phyloP scores from a whole-genome alignment of 2,888 invertebrate genomes.

The Dasysyrphus albostriatus region DNA sequence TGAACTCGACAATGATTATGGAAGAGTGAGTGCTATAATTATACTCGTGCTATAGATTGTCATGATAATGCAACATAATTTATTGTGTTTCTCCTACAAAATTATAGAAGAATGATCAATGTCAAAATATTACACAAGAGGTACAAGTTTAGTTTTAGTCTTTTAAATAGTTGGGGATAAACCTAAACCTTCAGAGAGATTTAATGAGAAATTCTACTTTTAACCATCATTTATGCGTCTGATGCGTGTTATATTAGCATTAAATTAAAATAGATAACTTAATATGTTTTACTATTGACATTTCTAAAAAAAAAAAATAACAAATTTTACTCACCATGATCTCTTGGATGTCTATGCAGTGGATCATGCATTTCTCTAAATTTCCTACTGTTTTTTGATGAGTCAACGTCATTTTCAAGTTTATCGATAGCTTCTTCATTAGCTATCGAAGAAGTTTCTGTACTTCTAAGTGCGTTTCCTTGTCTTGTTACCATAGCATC shows the following conservation, averaged over 20 bases:
- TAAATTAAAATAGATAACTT: too few relatives aligned
- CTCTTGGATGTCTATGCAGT: conserved; percentile 82
- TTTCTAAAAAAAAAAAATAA: neutral
- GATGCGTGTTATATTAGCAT: too few relatives aligned
- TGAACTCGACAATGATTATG: conserved; percentile 19
- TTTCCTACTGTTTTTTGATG: conserved; percentile 56
- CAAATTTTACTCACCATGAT: conserved; percentile 80
- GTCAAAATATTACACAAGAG: neutral
- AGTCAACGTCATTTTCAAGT: conserved; percentile 22
- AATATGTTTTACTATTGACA: too few relatives aligned
- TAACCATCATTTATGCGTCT: too few relatives aligned
- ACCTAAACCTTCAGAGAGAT: too few relatives aligned
- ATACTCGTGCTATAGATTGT: neutral
- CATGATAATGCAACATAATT: conserved; percentile 17
- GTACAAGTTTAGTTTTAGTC: neutral
- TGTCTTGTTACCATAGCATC: neutral
- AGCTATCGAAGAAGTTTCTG: neutral
- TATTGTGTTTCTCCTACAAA: neutral
- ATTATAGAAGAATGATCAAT: conserved; percentile 3
- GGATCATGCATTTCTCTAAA: conserved; percentile 83
- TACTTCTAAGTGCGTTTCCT: neutral
- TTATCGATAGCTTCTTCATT: conserved; percentile 35
- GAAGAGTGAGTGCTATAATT: conserved; percentile 12
- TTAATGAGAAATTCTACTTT: too few relatives aligned
- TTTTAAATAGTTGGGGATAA: neutral